Evolutionary conservation across 1,140 invertebrate genomes (phyloP).

Genomic region (Leptinotarsa defecta): DNA sequence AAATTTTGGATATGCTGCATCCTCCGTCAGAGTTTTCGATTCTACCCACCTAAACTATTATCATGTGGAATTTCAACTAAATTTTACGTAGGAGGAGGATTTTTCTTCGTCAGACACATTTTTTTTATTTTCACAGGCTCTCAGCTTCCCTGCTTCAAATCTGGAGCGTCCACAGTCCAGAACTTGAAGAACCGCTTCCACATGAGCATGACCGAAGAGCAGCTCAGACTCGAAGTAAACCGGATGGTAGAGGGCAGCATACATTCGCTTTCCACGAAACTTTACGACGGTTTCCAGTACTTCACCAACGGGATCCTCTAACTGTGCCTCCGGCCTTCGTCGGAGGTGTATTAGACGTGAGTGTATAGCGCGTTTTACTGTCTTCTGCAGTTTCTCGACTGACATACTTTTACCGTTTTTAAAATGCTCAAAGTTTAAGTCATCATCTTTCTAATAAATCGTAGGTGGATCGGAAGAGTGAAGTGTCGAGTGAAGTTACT

Average conservation of each 20-base stretch:
- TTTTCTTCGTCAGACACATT: neutral
- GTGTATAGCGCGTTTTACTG: constrained; percentile 12
- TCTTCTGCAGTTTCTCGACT: neutral
- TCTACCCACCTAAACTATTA: too few relatives aligned
- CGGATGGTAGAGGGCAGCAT: constrained; percentile 91
- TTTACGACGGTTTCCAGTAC: constrained; percentile 99
- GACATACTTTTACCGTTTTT: constrained; percentile 20
- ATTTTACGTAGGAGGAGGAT: too few relatives aligned
- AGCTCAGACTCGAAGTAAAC: constrained; percentile 90
- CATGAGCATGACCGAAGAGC: constrained; percentile 91
- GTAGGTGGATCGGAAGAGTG: neutral
- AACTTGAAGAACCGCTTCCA: constrained; percentile 93
- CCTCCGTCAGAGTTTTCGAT: too few relatives aligned
- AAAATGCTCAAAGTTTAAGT: constrained; percentile 16
- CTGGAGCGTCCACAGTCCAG: constrained; percentile 82
- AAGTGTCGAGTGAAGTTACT: neutral
- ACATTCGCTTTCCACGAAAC: constrained; percentile 94
- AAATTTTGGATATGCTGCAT: too few relatives aligned
- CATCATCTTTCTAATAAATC: neutral
- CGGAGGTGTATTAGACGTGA: constrained; percentile 7
- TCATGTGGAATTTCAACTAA: too few relatives aligned
- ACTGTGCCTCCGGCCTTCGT: constrained; percentile 17
- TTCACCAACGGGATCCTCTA: constrained; percentile 95
- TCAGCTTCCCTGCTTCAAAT: constrained; percentile 94
- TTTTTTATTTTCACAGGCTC: constrained; percentile 70